Evolutionary conservation across 2,888 invertebrate genomes (phyloP), one percentile per base, ranked within the genome.

Genomic region (Agonopterix heracliana): DNA sequence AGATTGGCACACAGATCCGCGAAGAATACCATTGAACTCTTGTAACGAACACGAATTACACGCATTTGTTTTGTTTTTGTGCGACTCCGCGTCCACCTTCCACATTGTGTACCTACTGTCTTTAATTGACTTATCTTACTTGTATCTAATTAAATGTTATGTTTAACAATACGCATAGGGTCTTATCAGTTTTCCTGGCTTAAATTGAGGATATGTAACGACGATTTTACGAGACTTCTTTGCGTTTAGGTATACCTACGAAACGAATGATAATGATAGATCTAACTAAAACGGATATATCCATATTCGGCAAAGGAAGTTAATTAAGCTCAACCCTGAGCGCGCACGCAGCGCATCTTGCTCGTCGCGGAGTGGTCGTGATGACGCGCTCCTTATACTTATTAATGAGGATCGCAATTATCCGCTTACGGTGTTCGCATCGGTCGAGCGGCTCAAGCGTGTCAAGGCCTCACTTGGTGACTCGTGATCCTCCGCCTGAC

Each of bases 1-100:
- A 78, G 73, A 83, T 84, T 81, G 78, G 72, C 49, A 52, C 78
- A 83, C 67, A 70, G 66, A 74, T 71, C 68, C 60, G 70, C 71
- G 66, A 68, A 71, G 71, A 78, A 75, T 71, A 74, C 72, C 70
- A 75, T 73, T 71, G 68, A 77, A 67, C 68, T 56, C 54, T 54
- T 52, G 49, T 54, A 61, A 64, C 63, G 61, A 61, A 59, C 41
- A 56, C 53, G 54, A 57, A 56, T 45, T 40, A 51, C 62, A 56
- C 51, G 61, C 61, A 71, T 73, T 26, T 71, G 73, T 72, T 66
- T 61, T 41, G 41, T 13, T 41, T 12, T 11, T 9, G 8, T 12
- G n/a, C 13, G 13, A n/a, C 5, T 9, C n/a, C 41, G 12, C 41
- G 41, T 41, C 12, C 57, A 57, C 59, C 17, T 17, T 17, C 17